Conservation (phyloP, 2,888 invertebrate species). For the Cheilosia soror region DNA sequence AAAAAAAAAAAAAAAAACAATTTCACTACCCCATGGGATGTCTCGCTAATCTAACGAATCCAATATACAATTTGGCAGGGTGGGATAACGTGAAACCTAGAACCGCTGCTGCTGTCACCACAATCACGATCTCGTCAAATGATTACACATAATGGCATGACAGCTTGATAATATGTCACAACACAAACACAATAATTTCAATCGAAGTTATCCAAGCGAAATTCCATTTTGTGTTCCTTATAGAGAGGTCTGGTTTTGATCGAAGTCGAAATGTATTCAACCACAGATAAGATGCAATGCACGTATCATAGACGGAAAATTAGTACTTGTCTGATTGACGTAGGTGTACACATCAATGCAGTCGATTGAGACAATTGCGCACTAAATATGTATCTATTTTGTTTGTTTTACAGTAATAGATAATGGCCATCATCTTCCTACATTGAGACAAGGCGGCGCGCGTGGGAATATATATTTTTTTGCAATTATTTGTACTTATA, state of each 20-base stretch:
- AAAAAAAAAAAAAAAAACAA: conserved; percentile 4
- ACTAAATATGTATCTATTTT: conserved; percentile 7
- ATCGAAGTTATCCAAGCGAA: conserved; percentile 33
- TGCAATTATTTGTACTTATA: background rate
- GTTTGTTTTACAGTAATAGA: background rate
- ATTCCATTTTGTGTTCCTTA: conserved; percentile 21
- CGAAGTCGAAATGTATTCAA: conserved; percentile 11
- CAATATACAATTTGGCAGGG: conserved; percentile 40
- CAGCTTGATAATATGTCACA: conserved; percentile 40
- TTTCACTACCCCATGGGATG: conserved; percentile 30
- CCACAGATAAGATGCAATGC: conserved; percentile 18
- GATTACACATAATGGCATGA: conserved; percentile 45
- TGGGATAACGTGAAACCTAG: conserved; percentile 46
- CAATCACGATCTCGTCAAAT: conserved; percentile 63
- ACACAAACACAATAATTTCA: background rate
- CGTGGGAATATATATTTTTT: background rate
- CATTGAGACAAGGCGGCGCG: background rate
- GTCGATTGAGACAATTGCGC: conserved; percentile 22
- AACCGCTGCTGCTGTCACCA: conserved; percentile 33
- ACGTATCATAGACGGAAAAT: conserved; percentile 8
- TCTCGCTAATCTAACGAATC: conserved; percentile 36
- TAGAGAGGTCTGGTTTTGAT: conserved; percentile 27
- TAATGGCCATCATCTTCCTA: background rate
- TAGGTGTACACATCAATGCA: conserved; percentile 2
- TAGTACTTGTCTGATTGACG: conserved; percentile 31